These are phyloP conservation scores for Brachypteracias leptosomus DNA, from an alignment of 2,113 vertebrate species.

Conservation along the genomic window DNA sequence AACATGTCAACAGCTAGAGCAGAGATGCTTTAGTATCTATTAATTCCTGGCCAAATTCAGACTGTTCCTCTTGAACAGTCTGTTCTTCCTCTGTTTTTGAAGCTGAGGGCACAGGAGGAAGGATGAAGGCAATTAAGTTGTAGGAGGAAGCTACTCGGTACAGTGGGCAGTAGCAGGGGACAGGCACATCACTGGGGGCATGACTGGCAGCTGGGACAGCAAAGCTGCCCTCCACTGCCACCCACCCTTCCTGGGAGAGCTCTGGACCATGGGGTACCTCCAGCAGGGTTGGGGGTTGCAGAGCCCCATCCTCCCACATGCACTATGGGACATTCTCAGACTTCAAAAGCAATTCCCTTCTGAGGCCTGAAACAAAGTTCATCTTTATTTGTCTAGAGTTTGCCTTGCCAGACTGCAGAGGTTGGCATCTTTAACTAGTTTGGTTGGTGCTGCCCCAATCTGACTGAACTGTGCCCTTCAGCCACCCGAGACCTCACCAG, in stretches of 20 bases:
- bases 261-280: fast-evolving
- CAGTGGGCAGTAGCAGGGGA: not conserved
- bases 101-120: not conserved
- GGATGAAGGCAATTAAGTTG: not conserved
- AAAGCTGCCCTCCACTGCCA: not conserved
- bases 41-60: not conserved
- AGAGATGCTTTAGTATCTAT: not conserved
- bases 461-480: not conserved
- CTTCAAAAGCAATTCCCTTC: not conserved
- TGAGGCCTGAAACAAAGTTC: not conserved
- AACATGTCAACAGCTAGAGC: not conserved
- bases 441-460: not conserved
- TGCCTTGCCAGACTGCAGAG: not conserved
- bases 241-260: fast-evolving
- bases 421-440: not conserved
- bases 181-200: too few species aligned
- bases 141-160: fast-evolving
- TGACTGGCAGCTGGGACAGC: fast-evolving
- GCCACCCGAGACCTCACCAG: not conserved
- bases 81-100: not conserved
- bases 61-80: not conserved
- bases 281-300: fast-evolving
- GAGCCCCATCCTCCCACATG: not conserved
- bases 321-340: not conserved
- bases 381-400: not conserved